Evolutionary conservation across 2,797 vertebrate genomes (phyloP).

Genomic region (Steatocranus sp.): DNA sequence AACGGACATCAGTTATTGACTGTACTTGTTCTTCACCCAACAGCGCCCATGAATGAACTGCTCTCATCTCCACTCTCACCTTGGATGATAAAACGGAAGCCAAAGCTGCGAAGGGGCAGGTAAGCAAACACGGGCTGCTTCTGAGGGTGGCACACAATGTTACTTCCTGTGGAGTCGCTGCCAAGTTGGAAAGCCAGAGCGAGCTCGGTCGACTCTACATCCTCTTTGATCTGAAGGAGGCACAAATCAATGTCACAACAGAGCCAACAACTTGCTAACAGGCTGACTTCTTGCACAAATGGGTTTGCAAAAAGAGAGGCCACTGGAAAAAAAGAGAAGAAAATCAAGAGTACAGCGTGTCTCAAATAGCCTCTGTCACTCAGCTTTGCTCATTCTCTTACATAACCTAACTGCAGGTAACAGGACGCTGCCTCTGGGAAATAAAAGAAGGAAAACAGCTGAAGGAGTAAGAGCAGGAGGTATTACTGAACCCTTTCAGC

Average conservation of each 20-base stretch:
- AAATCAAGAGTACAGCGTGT: background rate
- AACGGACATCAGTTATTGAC: background rate
- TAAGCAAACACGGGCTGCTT: conserved; percentile 81
- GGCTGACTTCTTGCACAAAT: background rate
- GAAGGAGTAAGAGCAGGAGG: background rate
- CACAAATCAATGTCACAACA: background rate
- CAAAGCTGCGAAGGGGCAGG: conserved; percentile 79
- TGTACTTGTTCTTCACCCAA: background rate
- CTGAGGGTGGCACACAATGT: conserved; percentile 57
- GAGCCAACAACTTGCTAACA: background rate
- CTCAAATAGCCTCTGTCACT: background rate
- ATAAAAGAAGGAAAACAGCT: background rate
- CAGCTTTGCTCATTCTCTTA: background rate
- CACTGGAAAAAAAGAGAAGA: background rate
- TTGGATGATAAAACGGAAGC: conserved; percentile 82
- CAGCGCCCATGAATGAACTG: background rate
- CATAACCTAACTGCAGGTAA: conserved; percentile 2
- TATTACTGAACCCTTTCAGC: background rate
- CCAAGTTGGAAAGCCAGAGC: conserved; percentile 79
- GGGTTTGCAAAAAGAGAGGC: background rate
- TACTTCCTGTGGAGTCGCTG: background rate
- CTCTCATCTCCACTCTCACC: conserved; percentile 39
- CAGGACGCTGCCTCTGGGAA: background rate
- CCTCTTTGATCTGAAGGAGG: conserved; percentile 71
- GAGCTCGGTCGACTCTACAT: conserved; percentile 76